These are phyloP conservation scores for Sisor rabdophorus DNA, from an alignment of 2,113 vertebrate genomes.

Conservation along the genomic window DNA sequence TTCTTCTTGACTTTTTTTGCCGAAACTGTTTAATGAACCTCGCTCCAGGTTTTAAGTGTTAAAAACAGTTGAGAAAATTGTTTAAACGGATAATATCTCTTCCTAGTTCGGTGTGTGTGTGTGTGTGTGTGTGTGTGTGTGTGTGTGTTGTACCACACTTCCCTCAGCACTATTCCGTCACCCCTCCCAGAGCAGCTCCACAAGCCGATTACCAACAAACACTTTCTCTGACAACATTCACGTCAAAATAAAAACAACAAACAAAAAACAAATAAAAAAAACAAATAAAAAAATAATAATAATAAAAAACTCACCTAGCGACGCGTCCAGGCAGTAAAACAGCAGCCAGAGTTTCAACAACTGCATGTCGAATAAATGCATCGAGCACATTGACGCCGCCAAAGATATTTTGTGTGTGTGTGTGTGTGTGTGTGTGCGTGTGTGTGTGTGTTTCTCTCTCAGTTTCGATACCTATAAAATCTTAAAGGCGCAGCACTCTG, in stretches of 20 bases:
- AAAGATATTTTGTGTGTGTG: not conserved
- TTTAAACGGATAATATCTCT: not conserved
- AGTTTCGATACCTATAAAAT: constrained; percentile 52
- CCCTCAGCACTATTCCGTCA: constrained; percentile 7
- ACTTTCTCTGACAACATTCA: constrained; percentile 37
- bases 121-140: not conserved
- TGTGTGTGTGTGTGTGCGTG: not conserved
- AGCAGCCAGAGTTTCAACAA: constrained; percentile 57
- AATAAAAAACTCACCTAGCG: constrained; percentile 59
- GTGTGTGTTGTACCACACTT: not conserved
- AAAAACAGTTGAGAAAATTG: too few relatives aligned
- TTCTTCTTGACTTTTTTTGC: not conserved
- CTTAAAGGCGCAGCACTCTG: constrained; percentile 61
- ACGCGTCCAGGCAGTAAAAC: constrained; percentile 55
- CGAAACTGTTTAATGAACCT: not conserved
- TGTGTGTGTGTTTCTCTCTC: constrained; percentile 21
- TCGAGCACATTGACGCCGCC: constrained; percentile 37
- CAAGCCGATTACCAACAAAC: constrained; percentile 36
- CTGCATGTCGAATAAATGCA: constrained; percentile 61
- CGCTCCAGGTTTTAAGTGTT: not conserved
- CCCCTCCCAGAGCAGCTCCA: constrained; percentile 45
- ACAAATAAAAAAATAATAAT: too few relatives aligned
- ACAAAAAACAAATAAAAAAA: too few relatives aligned
- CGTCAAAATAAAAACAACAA: too few relatives aligned
- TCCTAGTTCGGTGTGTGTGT: not conserved